Percentiles rank a stretch among this genome's conserved stretches.
Conservation (phyloP, 1,140 invertebrate species). For the Tigriopus japonicus region DNA sequence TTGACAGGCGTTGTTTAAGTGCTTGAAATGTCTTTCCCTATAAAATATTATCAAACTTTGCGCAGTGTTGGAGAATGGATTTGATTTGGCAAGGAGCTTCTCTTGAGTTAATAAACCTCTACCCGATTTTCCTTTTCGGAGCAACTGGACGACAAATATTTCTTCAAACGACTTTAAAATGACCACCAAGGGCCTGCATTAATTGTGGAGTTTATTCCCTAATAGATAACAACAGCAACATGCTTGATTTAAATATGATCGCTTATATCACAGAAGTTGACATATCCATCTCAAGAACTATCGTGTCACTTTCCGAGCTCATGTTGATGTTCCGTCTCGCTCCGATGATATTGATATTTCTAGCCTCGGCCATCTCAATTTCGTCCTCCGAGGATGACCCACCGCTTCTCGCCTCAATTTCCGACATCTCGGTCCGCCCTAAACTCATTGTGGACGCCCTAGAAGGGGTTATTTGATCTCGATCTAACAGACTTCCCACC, state of each 20-base stretch:
- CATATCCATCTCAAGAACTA: conserved; percentile 5
- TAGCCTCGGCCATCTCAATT: background rate
- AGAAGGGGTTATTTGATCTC: background rate
- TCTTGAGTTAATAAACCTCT: too few relatives aligned
- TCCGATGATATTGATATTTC: background rate
- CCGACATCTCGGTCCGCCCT: background rate
- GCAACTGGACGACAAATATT: too few relatives aligned
- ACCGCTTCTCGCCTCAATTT: background rate
- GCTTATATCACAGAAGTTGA: conserved; percentile 7
- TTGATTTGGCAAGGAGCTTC: too few relatives aligned
- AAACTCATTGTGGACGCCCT: background rate
- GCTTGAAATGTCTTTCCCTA: too few relatives aligned
- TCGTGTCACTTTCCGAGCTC: background rate
- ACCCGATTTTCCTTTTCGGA: too few relatives aligned
- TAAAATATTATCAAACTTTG: too few relatives aligned
- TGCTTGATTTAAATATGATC: background rate
- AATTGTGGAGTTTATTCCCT: too few relatives aligned
- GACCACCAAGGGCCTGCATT: too few relatives aligned
- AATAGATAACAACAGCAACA: background rate
- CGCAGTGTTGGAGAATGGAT: too few relatives aligned
- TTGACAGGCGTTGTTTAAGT: too few relatives aligned
- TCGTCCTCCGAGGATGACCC: background rate
- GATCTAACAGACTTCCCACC: background rate
- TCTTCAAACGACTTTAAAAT: too few relatives aligned
- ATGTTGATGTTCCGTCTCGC: background rate